Evolutionary conservation across 1,140 invertebrate species (phyloP).

Genomic region (Eurosta solidaginis): DNA sequence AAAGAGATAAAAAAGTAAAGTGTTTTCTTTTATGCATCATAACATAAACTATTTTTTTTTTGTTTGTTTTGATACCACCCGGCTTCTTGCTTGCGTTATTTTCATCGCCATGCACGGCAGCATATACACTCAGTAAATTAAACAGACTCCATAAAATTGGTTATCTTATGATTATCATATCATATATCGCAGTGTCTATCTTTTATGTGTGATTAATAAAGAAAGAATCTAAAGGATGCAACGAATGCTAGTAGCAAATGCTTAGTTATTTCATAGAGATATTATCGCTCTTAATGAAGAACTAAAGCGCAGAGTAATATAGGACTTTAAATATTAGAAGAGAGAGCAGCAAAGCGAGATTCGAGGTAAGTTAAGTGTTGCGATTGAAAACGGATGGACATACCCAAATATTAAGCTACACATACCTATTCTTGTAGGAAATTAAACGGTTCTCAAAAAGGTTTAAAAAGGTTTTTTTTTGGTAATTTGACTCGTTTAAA

Average conservation of each 20-base stretch:
- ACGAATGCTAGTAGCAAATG: conserved; percentile 4
- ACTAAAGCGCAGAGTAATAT: background rate
- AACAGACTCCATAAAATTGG: background rate
- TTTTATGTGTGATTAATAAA: background rate
- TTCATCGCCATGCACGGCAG: background rate
- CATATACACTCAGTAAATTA: conserved; percentile 3
- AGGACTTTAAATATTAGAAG: background rate
- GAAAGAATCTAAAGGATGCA: background rate
- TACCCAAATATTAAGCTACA: no score
- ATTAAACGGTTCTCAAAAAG: no score
- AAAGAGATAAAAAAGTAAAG: background rate
- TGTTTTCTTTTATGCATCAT: background rate
- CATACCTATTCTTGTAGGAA: no score
- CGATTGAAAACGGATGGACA: background rate
- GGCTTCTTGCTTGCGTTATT: no score
- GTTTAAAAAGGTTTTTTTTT: no score
- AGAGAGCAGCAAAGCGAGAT: background rate
- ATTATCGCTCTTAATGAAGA: conserved; percentile 10
- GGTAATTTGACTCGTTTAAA: no score
- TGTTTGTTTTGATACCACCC: background rate
- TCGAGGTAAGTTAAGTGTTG: background rate
- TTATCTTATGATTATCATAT: conserved; percentile 19
- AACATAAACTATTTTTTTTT: no score
- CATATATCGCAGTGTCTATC: background rate
- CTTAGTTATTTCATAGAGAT: background rate